Base-by-base conservation (phyloP, 2,113 vertebrate genomes). In the Aspidoscelis tigris region DNA sequence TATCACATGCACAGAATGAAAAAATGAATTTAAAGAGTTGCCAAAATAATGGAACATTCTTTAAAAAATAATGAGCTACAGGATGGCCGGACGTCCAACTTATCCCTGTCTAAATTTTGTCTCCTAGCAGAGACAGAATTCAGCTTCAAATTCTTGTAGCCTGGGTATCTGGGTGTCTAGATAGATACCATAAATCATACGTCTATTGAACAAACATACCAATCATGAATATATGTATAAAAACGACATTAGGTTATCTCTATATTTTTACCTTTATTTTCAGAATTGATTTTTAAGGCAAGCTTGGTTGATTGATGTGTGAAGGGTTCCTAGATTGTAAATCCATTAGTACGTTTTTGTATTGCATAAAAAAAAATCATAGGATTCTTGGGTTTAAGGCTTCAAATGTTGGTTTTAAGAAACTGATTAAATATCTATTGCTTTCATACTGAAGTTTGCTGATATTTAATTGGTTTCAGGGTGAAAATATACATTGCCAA, bases 321-420 rank as follows among this genome's bases (percentile, higher is more conserved):
- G 41, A 79, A 78, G 76, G 72, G 55, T 84, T 84, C 76, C 72
- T 76, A 84, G 26, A n/a, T 68, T 8, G 11, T 78, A 41, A 47
- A 64, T 72, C 55, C 70, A 53, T 78, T 70, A 64, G 41, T 73
- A 72, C 26, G 47, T 41, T 39, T 61, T 26, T 76, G 75, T 33
- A 77, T 77, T 9, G 22, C 26, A 47, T 84, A 47, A 20, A 41
- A 70, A 78, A 33, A 33, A 33, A 64, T 44, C 68, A 64, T 72
- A 39, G 18, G 6, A 66, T 76, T 41, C 21, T 26, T 53, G 43
- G 24, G 78, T 47, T 18, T 33, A 41, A 79, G 9, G 66, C 39
- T 80, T 70, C 53, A 39, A 7, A 12, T 44, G 6, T 65, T n/a
- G 66, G 43, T n/a, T 68, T 47, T 16, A 18, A 26, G 3, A 44